Conservation (phyloP, 2,888 invertebrate genomes). For the Cynaeus angustus region DNA sequence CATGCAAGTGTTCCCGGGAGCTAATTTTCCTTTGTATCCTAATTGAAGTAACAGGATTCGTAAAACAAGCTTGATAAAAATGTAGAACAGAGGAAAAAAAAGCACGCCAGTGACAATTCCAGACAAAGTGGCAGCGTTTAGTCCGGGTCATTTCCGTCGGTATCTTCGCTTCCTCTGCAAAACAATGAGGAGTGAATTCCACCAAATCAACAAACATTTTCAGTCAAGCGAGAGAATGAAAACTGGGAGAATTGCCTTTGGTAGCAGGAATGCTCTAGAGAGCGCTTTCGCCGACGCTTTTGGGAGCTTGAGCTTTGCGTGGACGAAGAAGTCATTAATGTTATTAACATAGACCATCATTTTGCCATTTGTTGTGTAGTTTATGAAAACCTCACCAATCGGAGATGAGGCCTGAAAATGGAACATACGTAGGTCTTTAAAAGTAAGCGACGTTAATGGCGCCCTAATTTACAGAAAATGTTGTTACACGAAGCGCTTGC, state of each 20-base stretch:
- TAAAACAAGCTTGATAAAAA: conserved; percentile 22
- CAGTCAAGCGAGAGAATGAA: conserved; percentile 3
- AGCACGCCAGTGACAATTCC: conserved; percentile 6
- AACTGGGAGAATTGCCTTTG: conserved; percentile 2
- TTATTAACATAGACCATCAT: background rate
- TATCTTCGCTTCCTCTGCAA: conserved; percentile 20
- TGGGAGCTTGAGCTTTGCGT: background rate
- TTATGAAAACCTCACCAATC: background rate
- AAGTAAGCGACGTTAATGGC: too few relatives aligned
- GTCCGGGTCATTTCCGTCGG: conserved; percentile 22
- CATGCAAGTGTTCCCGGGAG: background rate
- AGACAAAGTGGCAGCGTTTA: conserved; percentile 22
- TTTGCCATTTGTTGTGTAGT: background rate
- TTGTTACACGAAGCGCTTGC: too few relatives aligned
- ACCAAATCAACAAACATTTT: conserved; percentile 24
- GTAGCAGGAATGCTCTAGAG: background rate
- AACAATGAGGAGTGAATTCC: conserved; percentile 26
- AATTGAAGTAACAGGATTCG: background rate
- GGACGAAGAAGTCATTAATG: background rate
- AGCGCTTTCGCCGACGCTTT: background rate
- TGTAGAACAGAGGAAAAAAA: conserved; percentile 7
- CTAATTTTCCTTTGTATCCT: conserved; percentile 7
- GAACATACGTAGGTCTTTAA: too few relatives aligned
- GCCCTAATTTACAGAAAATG: too few relatives aligned
- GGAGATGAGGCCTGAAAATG: too few relatives aligned